Evolutionary conservation across 1,140 invertebrate species (phyloP).

Genomic region (Pteromalus puparum): DNA sequence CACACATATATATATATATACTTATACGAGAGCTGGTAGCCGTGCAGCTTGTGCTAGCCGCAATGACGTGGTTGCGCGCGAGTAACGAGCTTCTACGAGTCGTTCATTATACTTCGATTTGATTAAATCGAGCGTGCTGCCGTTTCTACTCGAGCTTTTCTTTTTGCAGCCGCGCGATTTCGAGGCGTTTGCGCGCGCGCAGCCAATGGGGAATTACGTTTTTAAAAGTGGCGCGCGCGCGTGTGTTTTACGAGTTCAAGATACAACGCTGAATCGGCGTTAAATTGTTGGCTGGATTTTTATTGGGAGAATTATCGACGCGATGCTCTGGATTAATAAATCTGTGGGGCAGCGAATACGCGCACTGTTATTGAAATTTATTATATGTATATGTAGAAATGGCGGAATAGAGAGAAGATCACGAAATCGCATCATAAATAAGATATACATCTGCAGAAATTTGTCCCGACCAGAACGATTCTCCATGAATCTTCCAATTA

Average conservation of each 20-base stretch:
- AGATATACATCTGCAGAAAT: not conserved
- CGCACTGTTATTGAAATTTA: too few relatives aligned
- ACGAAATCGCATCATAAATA: not conserved
- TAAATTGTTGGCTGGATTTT: too few relatives aligned
- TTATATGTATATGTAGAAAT: not conserved
- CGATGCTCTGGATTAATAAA: not conserved
- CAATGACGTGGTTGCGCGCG: slow-evolving; percentile 13
- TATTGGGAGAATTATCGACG: not conserved
- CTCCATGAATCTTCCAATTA: slow-evolving; percentile 12
- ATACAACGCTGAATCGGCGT: too few relatives aligned
- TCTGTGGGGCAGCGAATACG: not conserved
- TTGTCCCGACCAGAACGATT: slow-evolving; percentile 1
- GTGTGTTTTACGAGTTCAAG: too few relatives aligned
- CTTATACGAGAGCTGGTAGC: not conserved
- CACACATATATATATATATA: not conserved
- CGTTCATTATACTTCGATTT: slow-evolving; percentile 13
- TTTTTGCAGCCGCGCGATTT: not conserved
- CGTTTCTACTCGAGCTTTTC: not conserved
- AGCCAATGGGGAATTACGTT: not conserved
- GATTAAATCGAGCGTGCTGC: slow-evolving; percentile 7
- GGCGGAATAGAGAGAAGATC: too few relatives aligned
- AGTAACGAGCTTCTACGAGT: not conserved
- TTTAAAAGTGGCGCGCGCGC: too few relatives aligned
- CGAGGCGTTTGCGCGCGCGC: too few relatives aligned
- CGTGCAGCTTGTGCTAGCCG: not conserved